phyloP scores from a whole-genome alignment of 2,797 vertebrate species.

The Pempheris klunzingeri region DNA sequence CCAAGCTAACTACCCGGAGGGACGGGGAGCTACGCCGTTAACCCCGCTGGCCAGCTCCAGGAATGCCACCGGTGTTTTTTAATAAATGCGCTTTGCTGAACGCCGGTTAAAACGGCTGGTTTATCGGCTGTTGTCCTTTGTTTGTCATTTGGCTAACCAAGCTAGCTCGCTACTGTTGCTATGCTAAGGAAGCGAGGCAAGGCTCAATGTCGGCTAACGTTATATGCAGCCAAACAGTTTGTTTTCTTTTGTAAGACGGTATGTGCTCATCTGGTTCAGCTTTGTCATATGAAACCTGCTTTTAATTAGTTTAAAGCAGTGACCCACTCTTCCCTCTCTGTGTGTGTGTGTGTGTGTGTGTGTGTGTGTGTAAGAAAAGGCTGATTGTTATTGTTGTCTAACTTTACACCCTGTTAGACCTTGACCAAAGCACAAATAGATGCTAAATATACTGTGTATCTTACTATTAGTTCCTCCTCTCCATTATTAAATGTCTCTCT shows the following conservation, averaged over 20 bases:
- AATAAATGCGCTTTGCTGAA: neutral
- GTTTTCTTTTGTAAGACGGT: conserved; percentile 7
- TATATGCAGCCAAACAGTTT: neutral
- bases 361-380: neutral
- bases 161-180: conserved; percentile 31
- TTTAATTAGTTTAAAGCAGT: neutral
- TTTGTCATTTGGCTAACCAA: conserved; percentile 38
- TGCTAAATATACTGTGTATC: neutral
- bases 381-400: neutral
- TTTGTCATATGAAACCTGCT: conserved; percentile 19
- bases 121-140: conserved; percentile 42
- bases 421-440: neutral
- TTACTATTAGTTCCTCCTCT: neutral
- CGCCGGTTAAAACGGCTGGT: conserved; percentile 31
- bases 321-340: neutral
- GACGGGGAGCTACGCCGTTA: neutral
- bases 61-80: neutral
- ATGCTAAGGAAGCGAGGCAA: conserved; percentile 56
- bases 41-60: neutral
- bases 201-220: neutral
- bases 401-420: neutral
- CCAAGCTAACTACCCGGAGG: conserved; percentile 19
- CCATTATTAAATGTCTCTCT: neutral
- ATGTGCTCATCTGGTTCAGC: neutral
- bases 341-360: neutral